A percentile compares a stretch with the other conserved stretches of the same genome.
These are phyloP conservation scores for Enteromius treurensis DNA, from an alignment of 2,797 vertebrate genomes.

Conservation along the genomic window DNA sequence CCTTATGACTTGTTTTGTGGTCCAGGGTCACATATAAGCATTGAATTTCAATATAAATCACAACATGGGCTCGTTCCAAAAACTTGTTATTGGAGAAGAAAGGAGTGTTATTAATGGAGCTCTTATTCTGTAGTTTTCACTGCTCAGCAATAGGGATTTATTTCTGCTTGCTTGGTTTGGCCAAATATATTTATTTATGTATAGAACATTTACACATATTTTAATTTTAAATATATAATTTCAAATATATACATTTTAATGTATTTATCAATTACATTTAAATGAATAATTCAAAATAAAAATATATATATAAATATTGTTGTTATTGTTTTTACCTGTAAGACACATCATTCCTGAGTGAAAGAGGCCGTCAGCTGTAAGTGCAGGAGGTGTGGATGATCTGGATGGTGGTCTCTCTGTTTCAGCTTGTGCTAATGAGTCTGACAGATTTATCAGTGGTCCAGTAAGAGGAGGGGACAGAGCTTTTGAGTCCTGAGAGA, in stretches of 20 bases:
- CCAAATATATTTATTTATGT: not conserved
- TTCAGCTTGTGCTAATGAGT: constrained; percentile 27
- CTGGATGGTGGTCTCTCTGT: constrained; percentile 62
- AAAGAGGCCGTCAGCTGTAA: constrained; percentile 78
- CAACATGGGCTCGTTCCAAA: not conserved
- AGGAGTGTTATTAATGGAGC: not conserved
- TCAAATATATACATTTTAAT: not conserved
- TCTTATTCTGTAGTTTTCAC: not conserved
- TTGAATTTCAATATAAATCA: not conserved
- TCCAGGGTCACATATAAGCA: not conserved
- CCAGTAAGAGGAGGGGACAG: constrained; percentile 16
- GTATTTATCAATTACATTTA: not conserved
- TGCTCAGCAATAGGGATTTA: not conserved
- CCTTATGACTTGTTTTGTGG: too few species aligned
- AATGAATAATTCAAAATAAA: not conserved
- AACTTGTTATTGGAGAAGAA: not conserved
- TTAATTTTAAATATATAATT: too few species aligned
- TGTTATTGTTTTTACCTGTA: constrained; percentile 78
- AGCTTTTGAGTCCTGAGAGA: constrained; percentile 26
- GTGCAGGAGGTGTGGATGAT: constrained; percentile 65
- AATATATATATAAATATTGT: too few species aligned
- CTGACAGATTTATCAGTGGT: constrained; percentile 9
- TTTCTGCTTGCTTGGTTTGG: not conserved
- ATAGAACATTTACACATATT: not conserved
- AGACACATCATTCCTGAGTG: constrained; percentile 81